Percentiles rank a stretch among this genome's conserved stretches.
Evolutionary conservation across 1,140 invertebrate genomes (phyloP).

Genomic region (Orchestia grillus): DNA sequence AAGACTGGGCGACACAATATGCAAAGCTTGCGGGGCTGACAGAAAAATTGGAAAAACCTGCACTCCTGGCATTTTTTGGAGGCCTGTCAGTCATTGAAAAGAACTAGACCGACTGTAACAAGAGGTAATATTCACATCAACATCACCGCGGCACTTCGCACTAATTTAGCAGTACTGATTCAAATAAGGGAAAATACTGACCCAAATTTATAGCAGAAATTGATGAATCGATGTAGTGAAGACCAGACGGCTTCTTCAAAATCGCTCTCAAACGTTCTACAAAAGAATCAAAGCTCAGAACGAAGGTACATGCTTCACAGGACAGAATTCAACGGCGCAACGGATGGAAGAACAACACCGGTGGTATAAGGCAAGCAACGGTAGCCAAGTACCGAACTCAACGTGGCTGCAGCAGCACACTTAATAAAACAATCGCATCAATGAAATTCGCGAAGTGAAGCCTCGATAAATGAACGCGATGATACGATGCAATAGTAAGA

Average conservation of each 20-base stretch:
- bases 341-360: too few species aligned
- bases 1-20: background rate
- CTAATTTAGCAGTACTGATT: background rate
- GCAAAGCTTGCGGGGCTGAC: background rate
- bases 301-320: background rate
- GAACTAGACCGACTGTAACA: background rate
- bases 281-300: background rate
- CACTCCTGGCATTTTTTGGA: background rate
- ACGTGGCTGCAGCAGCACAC: too few species aligned
- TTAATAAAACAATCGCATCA: too few species aligned
- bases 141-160: background rate
- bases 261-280: too few species aligned
- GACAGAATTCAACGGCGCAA: too few species aligned
- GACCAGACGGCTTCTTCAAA: too few species aligned
- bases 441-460: too few species aligned
- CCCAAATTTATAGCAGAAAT: background rate
- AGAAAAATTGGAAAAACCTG: background rate
- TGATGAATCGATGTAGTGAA: background rate
- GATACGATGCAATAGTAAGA: too few species aligned
- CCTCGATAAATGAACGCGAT: too few species aligned
- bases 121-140: background rate
- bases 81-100: background rate
- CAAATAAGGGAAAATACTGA: background rate
- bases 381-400: too few species aligned
- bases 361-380: too few species aligned